Conservation (phyloP, 2,113 vertebrate species). For the Phaetusa simplex region DNA sequence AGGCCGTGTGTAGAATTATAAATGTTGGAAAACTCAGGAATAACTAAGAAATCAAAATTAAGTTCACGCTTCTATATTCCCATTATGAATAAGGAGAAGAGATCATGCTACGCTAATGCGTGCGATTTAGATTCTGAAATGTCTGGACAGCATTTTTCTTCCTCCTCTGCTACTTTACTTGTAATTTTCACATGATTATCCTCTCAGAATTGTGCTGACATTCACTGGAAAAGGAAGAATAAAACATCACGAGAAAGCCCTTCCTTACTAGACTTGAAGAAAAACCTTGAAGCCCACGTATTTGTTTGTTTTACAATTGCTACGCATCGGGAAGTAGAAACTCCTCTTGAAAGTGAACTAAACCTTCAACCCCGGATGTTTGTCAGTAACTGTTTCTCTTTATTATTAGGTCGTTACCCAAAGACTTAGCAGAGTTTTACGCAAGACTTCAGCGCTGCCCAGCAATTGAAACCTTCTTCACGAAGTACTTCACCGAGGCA, state of each 20-base stretch:
- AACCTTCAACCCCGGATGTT: neutral
- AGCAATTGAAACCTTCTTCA: neutral
- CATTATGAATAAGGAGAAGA: neutral
- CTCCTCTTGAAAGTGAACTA: neutral
- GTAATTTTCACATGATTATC: neutral
- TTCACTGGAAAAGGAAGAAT: neutral
- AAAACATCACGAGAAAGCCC: neutral
- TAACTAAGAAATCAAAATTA: neutral
- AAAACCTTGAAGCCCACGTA: neutral
- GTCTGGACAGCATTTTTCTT: neutral
- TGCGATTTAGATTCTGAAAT: neutral
- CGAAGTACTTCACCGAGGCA: neutral
- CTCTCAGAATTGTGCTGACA: neutral
- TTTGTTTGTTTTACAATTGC: neutral
- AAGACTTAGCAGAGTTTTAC: neutral
- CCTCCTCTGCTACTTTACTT: neutral
- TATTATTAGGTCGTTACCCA: neutral
- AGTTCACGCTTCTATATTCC: fast-evolving
- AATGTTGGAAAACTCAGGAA: neutral
- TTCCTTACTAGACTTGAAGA: neutral
- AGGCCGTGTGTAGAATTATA: neutral
- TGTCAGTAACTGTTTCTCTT: neutral
- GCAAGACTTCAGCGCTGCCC: neutral
- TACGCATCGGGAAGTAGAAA: neutral
- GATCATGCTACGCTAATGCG: neutral